phyloP scores from a whole-genome alignment of 2,113 vertebrate species.

The Melospiza melodia region DNA sequence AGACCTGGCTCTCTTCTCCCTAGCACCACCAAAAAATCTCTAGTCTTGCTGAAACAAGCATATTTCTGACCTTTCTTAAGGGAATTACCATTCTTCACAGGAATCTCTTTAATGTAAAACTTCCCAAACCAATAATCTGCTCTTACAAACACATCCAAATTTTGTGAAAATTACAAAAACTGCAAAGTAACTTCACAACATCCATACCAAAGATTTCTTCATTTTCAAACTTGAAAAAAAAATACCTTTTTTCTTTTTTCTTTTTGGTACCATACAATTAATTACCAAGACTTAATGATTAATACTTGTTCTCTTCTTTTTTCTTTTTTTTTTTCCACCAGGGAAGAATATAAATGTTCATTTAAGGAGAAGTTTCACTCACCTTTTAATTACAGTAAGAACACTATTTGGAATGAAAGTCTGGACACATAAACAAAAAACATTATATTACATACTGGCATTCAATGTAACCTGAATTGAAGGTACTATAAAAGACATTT shows the following conservation, averaged over 20 bases:
- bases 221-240: not conserved
- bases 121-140: not conserved
- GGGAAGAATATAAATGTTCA: not conserved
- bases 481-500: not conserved
- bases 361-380: not conserved
- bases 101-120: not conserved
- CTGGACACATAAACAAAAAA: not conserved
- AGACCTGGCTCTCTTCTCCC: not conserved
- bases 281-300: not conserved
- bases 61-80: not conserved
- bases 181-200: not conserved
- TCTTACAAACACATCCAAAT: not conserved
- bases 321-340: not conserved
- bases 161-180: not conserved
- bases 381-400: not conserved
- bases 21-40: not conserved
- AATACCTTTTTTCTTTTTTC: accelerated
- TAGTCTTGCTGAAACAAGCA: not conserved
- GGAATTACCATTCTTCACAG: not conserved
- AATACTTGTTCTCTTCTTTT: not conserved
- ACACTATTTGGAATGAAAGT: not conserved
- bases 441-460: not conserved
- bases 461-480: not conserved
- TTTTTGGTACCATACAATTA: not conserved
- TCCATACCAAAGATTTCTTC: not conserved